phyloP scores from a whole-genome alignment of 2,888 invertebrate genomes.

The Agrotis puta region DNA sequence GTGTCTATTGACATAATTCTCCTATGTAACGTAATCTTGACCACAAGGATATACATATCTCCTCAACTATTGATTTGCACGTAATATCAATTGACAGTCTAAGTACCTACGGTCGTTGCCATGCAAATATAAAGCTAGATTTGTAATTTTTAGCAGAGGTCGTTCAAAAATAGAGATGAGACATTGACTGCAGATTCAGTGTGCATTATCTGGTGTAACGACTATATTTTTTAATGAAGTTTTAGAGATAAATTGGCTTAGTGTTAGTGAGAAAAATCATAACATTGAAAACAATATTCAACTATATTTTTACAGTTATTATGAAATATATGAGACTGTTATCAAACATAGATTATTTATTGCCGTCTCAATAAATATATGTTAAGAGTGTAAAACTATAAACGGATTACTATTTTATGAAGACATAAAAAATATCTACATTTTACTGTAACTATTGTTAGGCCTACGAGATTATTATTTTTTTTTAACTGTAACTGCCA shows the following conservation, averaged over 20 bases:
- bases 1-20: constrained; percentile 44
- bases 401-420: background rate
- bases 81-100: constrained; percentile 58
- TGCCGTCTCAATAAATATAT: constrained; percentile 1
- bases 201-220: constrained; percentile 17
- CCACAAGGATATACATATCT: constrained; percentile 63
- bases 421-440: background rate
- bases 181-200: constrained; percentile 17
- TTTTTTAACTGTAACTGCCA: background rate
- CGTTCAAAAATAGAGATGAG: constrained; percentile 5
- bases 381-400: constrained; percentile 4
- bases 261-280: background rate
- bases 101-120: constrained; percentile 27
- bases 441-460: background rate
- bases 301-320: background rate
- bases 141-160: constrained; percentile 7
- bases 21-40: constrained; percentile 63
- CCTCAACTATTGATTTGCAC: constrained; percentile 48
- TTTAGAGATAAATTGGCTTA: background rate
- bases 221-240: background rate
- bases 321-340: constrained; percentile 1
- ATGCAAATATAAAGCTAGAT: constrained; percentile 18
- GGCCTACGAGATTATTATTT: background rate
- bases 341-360: constrained; percentile 27
- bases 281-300: background rate